A percentile compares a stretch with the other conserved stretches of the same genome.
Conservation (phyloP, 2,797 vertebrate species). For the Fringilla coelebs region DNA sequence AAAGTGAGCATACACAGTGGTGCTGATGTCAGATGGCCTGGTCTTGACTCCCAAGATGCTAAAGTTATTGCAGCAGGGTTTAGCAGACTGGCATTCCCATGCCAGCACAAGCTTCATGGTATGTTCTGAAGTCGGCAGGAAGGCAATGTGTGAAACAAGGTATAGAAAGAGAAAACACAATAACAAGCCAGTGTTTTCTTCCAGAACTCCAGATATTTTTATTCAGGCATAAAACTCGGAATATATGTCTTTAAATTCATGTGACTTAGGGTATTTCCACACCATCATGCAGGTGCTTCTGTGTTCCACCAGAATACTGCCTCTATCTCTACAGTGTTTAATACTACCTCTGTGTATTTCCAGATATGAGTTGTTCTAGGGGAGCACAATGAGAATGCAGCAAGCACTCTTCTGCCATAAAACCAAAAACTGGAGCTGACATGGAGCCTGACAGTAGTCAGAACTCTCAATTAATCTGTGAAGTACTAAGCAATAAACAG, state of each 20-base stretch:
- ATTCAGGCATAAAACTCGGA: background rate
- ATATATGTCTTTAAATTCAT: background rate
- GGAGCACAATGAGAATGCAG: background rate
- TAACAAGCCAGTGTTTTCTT: background rate
- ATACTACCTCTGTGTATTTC: background rate
- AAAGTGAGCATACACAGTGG: background rate
- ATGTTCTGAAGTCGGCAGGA: background rate
- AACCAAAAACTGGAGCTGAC: background rate
- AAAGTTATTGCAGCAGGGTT: background rate
- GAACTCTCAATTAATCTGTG: background rate
- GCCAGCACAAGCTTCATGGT: background rate
- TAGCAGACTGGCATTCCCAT: background rate
- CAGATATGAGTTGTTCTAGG: background rate
- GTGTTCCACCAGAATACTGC: background rate
- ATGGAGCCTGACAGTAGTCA: background rate
- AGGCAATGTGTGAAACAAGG: background rate
- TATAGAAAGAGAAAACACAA: background rate
- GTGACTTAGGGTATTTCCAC: background rate
- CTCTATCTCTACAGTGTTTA: background rate
- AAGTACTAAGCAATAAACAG: background rate
- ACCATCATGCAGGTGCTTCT: accelerated
- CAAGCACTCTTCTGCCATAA: background rate
- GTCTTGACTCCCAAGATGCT: background rate
- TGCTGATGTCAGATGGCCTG: background rate
- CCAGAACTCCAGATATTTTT: background rate